These are phyloP conservation scores for Sycobia sp. DNA, from an alignment of 1,140 invertebrate species.

Conservation along the genomic window DNA sequence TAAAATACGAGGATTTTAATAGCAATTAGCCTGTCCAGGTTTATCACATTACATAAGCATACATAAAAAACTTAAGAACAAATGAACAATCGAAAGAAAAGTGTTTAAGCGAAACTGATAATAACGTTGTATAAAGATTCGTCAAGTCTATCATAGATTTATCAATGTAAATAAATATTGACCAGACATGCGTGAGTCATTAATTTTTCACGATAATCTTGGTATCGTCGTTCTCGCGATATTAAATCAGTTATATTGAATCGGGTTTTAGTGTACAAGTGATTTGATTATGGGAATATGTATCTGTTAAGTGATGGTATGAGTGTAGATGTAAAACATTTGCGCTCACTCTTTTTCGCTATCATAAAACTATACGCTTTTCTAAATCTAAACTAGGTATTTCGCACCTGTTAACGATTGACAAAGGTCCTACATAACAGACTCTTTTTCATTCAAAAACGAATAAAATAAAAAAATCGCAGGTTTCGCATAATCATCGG, in stretches of 20 bases:
- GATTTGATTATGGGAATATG: background rate
- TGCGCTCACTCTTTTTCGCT: conserved; percentile 26
- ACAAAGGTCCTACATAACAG: conserved; percentile 35
- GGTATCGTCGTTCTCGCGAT: background rate
- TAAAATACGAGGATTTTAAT: no score
- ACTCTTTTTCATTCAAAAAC: conserved; percentile 17
- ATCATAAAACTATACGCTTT: conserved; percentile 36
- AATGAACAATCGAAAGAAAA: conserved; percentile 5
- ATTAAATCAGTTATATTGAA: background rate
- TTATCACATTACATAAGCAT: background rate
- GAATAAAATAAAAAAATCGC: conserved; percentile 8
- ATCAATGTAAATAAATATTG: conserved; percentile 2
- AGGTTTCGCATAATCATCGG: conserved; percentile 13
- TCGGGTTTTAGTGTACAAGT: no score
- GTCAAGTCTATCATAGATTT: conserved; percentile 25
- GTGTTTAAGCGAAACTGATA: conserved; percentile 7
- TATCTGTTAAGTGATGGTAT: background rate
- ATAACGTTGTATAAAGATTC: conserved; percentile 39
- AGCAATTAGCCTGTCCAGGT: no score
- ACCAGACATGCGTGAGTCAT: no score
- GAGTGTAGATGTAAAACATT: conserved; percentile 25
- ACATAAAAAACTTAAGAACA: background rate
- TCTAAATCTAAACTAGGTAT: conserved; percentile 18
- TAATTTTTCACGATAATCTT: background rate
- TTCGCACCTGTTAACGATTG: conserved; percentile 15